These are phyloP conservation scores for Pheosia tremula DNA, from an alignment of 2,888 invertebrate species.

Conservation along the genomic window DNA sequence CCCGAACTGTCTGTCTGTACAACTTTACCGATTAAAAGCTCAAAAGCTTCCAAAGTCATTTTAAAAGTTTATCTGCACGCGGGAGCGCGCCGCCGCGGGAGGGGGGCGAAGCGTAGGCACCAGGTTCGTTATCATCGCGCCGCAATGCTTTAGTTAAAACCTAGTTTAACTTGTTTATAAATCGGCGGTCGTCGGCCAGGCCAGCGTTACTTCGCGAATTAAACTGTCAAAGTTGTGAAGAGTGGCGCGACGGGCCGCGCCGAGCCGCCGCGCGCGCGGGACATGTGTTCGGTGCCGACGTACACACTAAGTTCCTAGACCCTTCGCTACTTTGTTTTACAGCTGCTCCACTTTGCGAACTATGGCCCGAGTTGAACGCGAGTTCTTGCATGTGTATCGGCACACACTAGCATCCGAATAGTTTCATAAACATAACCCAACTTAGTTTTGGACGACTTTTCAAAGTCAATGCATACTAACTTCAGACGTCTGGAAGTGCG, in stretches of 20 bases:
- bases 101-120: conserved; percentile 66
- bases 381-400: conserved; percentile 84
- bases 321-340: conserved; percentile 84
- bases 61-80: conserved; percentile 85
- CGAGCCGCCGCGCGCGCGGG: conserved; percentile 43
- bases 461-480: conserved; percentile 85
- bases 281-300: conserved; percentile 73
- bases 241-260: conserved; percentile 39
- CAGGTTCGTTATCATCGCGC: conserved; percentile 75
- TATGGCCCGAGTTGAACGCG: conserved; percentile 83
- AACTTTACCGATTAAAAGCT: conserved; percentile 86
- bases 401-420: conserved; percentile 82
- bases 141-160: conserved; percentile 80
- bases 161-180: conserved; percentile 82
- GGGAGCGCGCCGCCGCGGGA: conserved; percentile 59
- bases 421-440: conserved; percentile 85
- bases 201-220: conserved; percentile 59
- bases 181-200: conserved; percentile 69
- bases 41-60: conserved; percentile 86
- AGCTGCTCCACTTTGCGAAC: conserved; percentile 84
- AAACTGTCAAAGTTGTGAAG: conserved; percentile 74
- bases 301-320: conserved; percentile 83
- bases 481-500: conserved; percentile 82
- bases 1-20: conserved; percentile 85
- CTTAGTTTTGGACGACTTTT: conserved; percentile 85